These are phyloP conservation scores for Dolichomitus sp. DNA, from an alignment of 2,888 invertebrate genomes.

Conservation along the genomic window DNA sequence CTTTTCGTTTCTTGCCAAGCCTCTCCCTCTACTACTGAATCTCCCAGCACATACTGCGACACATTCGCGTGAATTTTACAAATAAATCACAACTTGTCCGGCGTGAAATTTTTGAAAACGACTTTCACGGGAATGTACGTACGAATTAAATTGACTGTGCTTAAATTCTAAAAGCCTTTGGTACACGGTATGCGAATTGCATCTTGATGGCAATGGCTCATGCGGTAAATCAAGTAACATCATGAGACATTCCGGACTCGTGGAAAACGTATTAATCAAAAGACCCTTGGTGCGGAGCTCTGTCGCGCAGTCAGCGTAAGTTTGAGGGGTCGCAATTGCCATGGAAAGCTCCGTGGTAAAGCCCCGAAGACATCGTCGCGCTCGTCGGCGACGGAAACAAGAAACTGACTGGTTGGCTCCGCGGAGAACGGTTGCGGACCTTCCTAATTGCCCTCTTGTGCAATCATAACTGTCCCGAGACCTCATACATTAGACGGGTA, in stretches of 20 bases:
- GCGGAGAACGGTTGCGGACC: conserved; percentile 52
- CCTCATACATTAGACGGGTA: conserved; percentile 58
- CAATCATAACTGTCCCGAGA: conserved; percentile 65
- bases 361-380: conserved; percentile 56
- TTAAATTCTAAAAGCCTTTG: conserved; percentile 39
- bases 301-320: conserved; percentile 30
- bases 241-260: conserved; percentile 62
- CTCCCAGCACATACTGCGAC: background rate
- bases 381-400: conserved; percentile 32
- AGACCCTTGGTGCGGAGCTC: conserved; percentile 48
- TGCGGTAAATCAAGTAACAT: conserved; percentile 42
- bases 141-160: conserved; percentile 50
- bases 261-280: conserved; percentile 67
- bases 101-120: conserved; percentile 6
- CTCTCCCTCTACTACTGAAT: background rate
- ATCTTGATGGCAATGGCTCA: conserved; percentile 19
- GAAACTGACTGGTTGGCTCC: conserved; percentile 32
- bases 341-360: conserved; percentile 56
- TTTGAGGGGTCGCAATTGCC: conserved; percentile 40
- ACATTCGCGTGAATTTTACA: conserved; percentile 43
- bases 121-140: conserved; percentile 18
- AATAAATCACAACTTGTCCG: conserved; percentile 23
- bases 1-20: conserved; percentile 51
- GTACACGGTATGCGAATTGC: conserved; percentile 36
- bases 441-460: conserved; percentile 67